Base-by-base conservation (phyloP, 1,140 invertebrate genomes). In the Brachionus plicatilis region DNA sequence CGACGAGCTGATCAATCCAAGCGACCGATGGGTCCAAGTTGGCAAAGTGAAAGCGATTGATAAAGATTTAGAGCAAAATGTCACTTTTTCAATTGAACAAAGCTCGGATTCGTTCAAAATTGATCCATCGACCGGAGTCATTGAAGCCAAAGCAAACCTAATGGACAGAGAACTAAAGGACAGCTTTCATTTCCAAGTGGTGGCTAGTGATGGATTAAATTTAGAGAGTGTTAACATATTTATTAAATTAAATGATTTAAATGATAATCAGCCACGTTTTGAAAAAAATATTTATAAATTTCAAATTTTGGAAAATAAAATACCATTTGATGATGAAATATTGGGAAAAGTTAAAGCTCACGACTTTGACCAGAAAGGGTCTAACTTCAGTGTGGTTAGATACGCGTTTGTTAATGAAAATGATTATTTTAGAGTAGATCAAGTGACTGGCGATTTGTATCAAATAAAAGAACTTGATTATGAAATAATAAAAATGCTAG, bases 251-350 rank as follows among this genome's bases (percentile, higher is more conserved):
- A 60, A 24, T 47, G 79, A 82, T 65, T 14, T 65, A 11, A 82
- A 82, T 47, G 79, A 82, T 45, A 82, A 82, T 82, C 53, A 60
- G 53, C 79, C 79, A 37, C 20, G 65, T 1, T 82, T 82, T 68
- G 65, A 68, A 60, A 68, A 82, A 68, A 82, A 68, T 82, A 17
- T 65, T 43, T 65, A 65, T 24, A 68, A 82, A 45, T 82, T 14
- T 60, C 79, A 82, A 68, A 29, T 82, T n/a, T 43, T 65, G 45
- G 79, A 82, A 37, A 82, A 82, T 76, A 45, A 82, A 45, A 12
- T 27, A 41, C 41, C 68, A 11, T 29, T 24, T 24, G 24, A 37
- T 6, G 53, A 8, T 11, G 47, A 82, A 47, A 20, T 27, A 33
- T 65, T 65, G 17, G 79, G 11, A 17, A 24, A 37, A 27, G 29